phyloP scores from a whole-genome alignment of 2,888 invertebrate species.

The Erebia epiphron region DNA sequence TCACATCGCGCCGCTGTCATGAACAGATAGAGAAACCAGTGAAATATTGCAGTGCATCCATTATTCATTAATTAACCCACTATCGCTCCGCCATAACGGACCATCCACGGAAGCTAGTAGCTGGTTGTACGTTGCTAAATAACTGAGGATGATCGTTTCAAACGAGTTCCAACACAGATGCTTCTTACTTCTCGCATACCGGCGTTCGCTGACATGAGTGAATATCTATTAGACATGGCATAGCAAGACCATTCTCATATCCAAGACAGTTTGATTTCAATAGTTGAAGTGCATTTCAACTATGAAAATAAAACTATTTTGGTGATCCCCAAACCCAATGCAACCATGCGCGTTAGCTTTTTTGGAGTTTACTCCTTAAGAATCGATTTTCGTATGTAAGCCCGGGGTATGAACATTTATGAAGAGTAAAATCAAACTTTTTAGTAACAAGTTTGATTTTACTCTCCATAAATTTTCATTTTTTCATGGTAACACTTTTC shows the following conservation, averaged over 20 bases:
- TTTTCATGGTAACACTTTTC: too few species aligned
- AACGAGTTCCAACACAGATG: constrained; percentile 34
- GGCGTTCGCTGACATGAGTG: constrained; percentile 26
- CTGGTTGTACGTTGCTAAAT: constrained; percentile 42
- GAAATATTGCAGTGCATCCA: constrained; percentile 69
- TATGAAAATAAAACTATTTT: too few species aligned
- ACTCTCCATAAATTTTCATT: too few species aligned
- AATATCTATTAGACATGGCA: not conserved
- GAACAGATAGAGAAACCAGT: constrained; percentile 57
- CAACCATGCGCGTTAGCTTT: too few species aligned
- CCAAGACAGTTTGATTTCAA: too few species aligned
- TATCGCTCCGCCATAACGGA: constrained; percentile 63
- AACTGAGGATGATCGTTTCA: constrained; percentile 39
- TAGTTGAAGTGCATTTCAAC: too few species aligned
- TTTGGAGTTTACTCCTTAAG: too few species aligned
- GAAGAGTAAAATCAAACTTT: too few species aligned
- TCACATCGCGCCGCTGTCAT: constrained; percentile 43
- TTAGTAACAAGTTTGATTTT: too few species aligned
- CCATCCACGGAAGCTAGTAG: constrained; percentile 48
- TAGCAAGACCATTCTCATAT: not conserved
- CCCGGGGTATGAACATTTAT: too few species aligned
- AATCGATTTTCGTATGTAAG: too few species aligned
- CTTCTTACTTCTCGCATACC: constrained; percentile 26
- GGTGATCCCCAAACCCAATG: too few species aligned
- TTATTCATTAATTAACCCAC: constrained; percentile 76